A percentile compares a stretch with the other conserved stretches of the same genome.
Conservation (phyloP, 2,113 vertebrate genomes). For the Prunella fulvescens region DNA sequence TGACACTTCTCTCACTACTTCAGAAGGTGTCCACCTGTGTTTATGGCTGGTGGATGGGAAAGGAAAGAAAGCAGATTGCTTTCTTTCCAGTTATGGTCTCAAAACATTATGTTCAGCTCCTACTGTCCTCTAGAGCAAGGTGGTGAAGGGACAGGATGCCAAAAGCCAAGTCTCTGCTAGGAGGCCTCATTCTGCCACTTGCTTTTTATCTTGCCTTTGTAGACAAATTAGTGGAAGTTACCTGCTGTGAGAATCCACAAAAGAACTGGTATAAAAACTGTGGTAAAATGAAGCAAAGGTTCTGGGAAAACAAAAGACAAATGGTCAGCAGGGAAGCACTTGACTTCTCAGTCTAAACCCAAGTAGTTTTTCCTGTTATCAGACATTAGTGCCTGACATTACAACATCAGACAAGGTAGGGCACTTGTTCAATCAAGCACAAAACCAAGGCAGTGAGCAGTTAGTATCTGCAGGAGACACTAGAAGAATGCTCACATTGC, state of each 20-base stretch:
- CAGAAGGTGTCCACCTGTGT: neutral
- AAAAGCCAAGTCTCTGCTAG: neutral
- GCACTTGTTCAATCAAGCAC: neutral
- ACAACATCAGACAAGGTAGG: neutral
- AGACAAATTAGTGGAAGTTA: conserved; percentile 59
- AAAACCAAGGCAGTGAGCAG: neutral
- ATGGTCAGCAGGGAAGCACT: neutral
- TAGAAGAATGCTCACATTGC: neutral
- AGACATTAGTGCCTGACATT: neutral
- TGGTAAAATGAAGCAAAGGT: conserved; percentile 98
- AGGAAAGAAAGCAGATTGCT: neutral
- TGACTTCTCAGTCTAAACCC: neutral
- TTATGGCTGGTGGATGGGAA: neutral
- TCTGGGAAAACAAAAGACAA: conserved; percentile 74
- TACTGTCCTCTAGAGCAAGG: neutral
- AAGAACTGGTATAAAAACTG: conserved; percentile 99
- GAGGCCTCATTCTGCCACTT: neutral
- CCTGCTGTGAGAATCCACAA: conserved; percentile 98
- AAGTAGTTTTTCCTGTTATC: neutral
- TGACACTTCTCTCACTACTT: neutral
- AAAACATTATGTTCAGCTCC: neutral
- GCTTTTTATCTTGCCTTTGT: neutral
- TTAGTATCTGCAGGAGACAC: neutral
- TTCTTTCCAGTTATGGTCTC: neutral
- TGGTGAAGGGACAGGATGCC: neutral